Evolutionary conservation across 2,888 invertebrate species (phyloP), one percentile per base, ranked within the genome.

Genomic region (Lithophane leautieri): DNA sequence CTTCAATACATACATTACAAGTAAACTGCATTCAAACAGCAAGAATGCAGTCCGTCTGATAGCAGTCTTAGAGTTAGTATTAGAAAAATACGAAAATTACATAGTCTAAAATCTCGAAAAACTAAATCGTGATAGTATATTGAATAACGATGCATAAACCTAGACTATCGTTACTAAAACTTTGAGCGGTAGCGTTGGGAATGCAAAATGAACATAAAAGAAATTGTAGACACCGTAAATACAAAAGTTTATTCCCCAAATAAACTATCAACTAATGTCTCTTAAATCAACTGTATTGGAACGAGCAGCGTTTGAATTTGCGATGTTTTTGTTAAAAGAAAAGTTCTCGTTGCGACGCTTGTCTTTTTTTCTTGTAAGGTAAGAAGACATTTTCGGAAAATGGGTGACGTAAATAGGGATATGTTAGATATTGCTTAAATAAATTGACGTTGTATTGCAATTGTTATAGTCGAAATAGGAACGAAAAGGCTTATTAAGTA

Each of bases 211-310:
- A 80, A 16, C 44, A 71, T 61, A 61, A 70, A 77, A 80, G 8
- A 63, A 71, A 70, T 69, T 60, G 47, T 62, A 66, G 60, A 71
- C 16, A 61, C 40, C 22, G 58, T 82, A 78, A 82, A 84, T 54
- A 82, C 40, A 62, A 69, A 79, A 82, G 34, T 71, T 73, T 78
- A 65, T 61, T 56, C 34, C 42, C n/a, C 34, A 50, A 80, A 78
- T 76, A 82, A 78, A 84, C 71, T 74, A 80, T 56, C 12, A 47
- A 66, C 42, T 77, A 65, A 74, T 77, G 72, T 25, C 28, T 56
- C 60, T 73, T 71, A 71, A 73, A 71, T 83, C 67, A 73, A 73
- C 70, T 66, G 44, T 60, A 65, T 76, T 68, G 62, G 50, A 72
- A 66, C 54, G 60, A 62, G 25, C 61, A 52, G 19, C 12, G 34